Conservation (phyloP, 2,113 vertebrate genomes). For the Xenopus borealis region DNA sequence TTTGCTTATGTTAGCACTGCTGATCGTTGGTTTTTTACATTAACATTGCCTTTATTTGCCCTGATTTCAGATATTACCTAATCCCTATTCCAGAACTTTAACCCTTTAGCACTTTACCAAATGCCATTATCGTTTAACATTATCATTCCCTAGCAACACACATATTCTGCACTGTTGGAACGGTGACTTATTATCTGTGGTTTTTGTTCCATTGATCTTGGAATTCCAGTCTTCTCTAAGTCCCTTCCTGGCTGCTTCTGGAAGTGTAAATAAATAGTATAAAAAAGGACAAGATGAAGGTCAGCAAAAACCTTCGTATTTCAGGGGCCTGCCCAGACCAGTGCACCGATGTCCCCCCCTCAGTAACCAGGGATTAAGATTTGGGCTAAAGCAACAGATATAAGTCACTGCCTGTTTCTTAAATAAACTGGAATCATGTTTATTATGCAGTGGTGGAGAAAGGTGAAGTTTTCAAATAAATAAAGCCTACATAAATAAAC, state of each 20-base stretch:
- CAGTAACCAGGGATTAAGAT: conserved; percentile 20
- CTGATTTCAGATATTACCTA: not conserved
- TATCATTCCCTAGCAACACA: not conserved
- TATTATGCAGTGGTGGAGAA: conserved; percentile 52
- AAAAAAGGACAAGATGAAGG: conserved; percentile 18
- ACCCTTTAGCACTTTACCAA: not conserved
- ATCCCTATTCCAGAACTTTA: not conserved
- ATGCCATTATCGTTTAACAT: not conserved
- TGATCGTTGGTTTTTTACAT: too few relatives aligned
- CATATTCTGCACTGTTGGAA: not conserved
- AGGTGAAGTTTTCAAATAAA: conserved; percentile 68
- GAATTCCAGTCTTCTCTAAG: conserved; percentile 23
- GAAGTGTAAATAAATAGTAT: conserved; percentile 33
- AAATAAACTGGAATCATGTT: conserved; percentile 55
- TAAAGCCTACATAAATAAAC: conserved; percentile 70
- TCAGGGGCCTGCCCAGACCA: not conserved
- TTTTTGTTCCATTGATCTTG: conserved; percentile 23
- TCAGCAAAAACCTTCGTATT: not conserved
- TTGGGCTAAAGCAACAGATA: conserved; percentile 23
- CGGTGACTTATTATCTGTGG: conserved; percentile 4
- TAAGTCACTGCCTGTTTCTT: conserved; percentile 23
- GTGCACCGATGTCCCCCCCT: not conserved
- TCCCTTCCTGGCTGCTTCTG: conserved; percentile 18
- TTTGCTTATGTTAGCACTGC: too few relatives aligned
- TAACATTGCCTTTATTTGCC: too few relatives aligned